These are phyloP conservation scores for Argyrosomus regius DNA, from an alignment of 2,797 vertebrate genomes.

Conservation along the genomic window DNA sequence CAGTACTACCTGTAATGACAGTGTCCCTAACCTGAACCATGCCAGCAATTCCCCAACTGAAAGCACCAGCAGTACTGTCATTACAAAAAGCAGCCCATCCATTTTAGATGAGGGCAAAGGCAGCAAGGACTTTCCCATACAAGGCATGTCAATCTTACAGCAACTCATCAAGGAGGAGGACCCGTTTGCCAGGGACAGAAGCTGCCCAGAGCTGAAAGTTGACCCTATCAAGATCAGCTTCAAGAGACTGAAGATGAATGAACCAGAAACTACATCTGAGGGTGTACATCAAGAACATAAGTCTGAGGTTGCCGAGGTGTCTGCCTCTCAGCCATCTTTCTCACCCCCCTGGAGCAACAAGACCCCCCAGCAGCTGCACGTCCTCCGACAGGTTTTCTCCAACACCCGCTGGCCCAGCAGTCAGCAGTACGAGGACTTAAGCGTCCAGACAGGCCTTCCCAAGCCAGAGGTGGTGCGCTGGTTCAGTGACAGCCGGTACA, in stretches of 20 bases:
- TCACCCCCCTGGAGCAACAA: constrained; percentile 87
- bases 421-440: constrained; percentile 91
- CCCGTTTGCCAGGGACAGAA: constrained; percentile 60
- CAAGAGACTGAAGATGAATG: constrained; percentile 92
- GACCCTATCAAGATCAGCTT: constrained; percentile 95
- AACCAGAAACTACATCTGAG: constrained; percentile 84
- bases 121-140: constrained; percentile 80
- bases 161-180: constrained; percentile 83
- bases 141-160: constrained; percentile 84
- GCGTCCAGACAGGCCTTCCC: constrained; percentile 90
- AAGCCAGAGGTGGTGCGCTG: constrained; percentile 95
- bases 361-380: constrained; percentile 91
- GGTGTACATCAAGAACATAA: constrained; percentile 66
- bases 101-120: constrained; percentile 73
- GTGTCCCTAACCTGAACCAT: constrained; percentile 75
- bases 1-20: constrained; percentile 76
- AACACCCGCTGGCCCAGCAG: constrained; percentile 93
- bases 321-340: constrained; percentile 69
- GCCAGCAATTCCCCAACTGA: constrained; percentile 81
- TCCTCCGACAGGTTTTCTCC: constrained; percentile 93
- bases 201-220: constrained; percentile 85
- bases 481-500: constrained; percentile 95
- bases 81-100: constrained; percentile 76
- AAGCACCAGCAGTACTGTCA: constrained; percentile 82
- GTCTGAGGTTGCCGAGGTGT: constrained; percentile 62